Percentiles rank a stretch among this genome's conserved stretches.
These are phyloP conservation scores for Lycophotia porphyrea DNA, from an alignment of 2,888 invertebrate genomes.

Conservation along the genomic window DNA sequence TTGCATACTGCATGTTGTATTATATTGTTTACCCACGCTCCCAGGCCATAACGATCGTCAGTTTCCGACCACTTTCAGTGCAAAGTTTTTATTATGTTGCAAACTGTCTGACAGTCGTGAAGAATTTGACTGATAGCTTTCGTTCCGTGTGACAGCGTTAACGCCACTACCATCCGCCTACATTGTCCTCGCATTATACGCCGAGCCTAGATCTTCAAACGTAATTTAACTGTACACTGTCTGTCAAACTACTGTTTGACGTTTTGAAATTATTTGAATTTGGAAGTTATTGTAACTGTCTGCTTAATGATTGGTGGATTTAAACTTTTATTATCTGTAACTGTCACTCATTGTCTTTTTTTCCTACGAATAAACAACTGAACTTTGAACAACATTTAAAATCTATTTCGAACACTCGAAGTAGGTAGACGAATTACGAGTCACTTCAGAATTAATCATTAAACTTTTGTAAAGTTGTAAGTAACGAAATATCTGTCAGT, in stretches of 20 bases:
- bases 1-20: background rate
- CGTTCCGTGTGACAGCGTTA: conserved; percentile 80
- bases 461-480: conserved; percentile 7
- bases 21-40: conserved; percentile 1
- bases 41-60: conserved; percentile 20
- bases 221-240: conserved; percentile 51
- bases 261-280: conserved; percentile 19
- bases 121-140: conserved; percentile 85
- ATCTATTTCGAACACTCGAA: background rate
- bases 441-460: background rate
- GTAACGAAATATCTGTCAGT: conserved; percentile 1
- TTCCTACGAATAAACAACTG: background rate
- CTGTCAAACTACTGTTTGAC: conserved; percentile 50
- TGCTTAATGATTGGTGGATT: background rate
- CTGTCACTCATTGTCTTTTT: background rate
- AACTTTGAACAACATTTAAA: background rate
- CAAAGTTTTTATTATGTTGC: conserved; percentile 79
- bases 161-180: conserved; percentile 66
- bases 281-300: conserved; percentile 2
- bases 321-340: background rate
- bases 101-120: conserved; percentile 84
- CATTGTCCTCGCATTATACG: conserved; percentile 74
- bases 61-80: conserved; percentile 53
- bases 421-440: too few relatives aligned
- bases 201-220: conserved; percentile 66